Evolutionary conservation across 2,888 invertebrate genomes (phyloP).

Genomic region (Chironomus tentans): DNA sequence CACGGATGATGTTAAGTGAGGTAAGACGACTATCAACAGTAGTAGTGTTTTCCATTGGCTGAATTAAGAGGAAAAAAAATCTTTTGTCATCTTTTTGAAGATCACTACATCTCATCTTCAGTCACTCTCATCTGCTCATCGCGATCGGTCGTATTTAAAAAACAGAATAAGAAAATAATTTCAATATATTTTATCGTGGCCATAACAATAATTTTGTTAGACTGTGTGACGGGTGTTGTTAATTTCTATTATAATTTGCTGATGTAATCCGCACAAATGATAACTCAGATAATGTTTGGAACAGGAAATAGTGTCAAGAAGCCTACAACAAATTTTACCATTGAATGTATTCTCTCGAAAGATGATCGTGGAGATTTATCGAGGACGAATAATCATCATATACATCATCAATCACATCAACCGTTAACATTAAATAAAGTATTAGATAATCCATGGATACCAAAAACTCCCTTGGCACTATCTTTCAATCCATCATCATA

Average conservation of each 20-base stretch:
- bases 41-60: constrained; percentile 2
- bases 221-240: background rate
- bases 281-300: background rate
- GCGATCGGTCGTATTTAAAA: constrained; percentile 8
- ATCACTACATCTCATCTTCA: constrained; percentile 3
- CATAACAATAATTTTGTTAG: background rate
- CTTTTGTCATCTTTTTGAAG: background rate
- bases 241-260: background rate
- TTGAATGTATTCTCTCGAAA: constrained; percentile 23
- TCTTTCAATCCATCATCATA: constrained; percentile 10
- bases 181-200: background rate
- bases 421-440: constrained; percentile 18
- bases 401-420: background rate
- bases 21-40: too few species aligned
- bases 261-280: background rate
- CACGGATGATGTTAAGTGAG: too few species aligned
- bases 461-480: constrained; percentile 12
- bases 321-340: constrained; percentile 21
- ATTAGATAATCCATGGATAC: constrained; percentile 23
- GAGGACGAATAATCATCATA: background rate
- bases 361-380: background rate
- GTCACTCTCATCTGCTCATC: constrained; percentile 18
- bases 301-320: background rate
- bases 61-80: background rate
- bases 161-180: background rate